A percentile compares a stretch with the other conserved stretches of the same genome.
Conservation (phyloP, 2,797 vertebrate species). For the Podarcis siculus region DNA sequence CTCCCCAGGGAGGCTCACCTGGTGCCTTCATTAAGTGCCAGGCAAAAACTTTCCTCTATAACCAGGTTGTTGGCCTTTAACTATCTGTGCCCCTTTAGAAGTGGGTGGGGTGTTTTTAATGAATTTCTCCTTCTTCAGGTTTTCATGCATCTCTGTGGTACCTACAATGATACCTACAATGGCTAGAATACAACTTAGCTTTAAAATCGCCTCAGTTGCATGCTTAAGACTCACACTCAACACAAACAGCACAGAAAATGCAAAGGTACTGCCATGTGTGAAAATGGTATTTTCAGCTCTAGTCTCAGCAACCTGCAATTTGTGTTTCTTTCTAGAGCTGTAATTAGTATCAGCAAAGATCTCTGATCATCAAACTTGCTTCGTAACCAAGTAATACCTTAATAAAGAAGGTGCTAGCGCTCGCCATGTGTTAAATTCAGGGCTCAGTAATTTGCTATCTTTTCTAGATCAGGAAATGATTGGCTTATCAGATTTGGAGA, state of each 20-base stretch:
- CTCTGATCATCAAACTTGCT: not conserved
- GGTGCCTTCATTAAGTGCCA: no score
- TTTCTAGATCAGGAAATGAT: constrained; percentile 33
- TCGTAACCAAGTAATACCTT: not conserved
- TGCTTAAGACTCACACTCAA: no score
- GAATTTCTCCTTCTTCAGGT: no score
- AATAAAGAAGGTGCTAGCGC: constrained; percentile 22
- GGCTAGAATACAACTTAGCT: not conserved
- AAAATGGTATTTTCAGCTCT: not conserved
- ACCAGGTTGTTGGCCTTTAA: no score
- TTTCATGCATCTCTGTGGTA: no score
- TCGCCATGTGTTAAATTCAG: not conserved
- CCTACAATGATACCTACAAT: not conserved
- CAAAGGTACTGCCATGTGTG: not conserved
- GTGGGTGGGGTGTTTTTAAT: no score
- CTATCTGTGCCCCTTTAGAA: no score
- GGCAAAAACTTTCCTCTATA: no score
- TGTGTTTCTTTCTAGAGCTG: not conserved
- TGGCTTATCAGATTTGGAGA: constrained; percentile 36
- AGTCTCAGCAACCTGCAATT: not conserved
- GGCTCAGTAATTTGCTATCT: constrained; percentile 29
- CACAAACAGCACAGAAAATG: no score
- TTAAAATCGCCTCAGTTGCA: not conserved
- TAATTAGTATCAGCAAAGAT: not conserved
- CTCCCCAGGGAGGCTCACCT: no score